Conservation (phyloP, 2,888 invertebrate genomes). For the Caenorhabditis sinica region DNA sequence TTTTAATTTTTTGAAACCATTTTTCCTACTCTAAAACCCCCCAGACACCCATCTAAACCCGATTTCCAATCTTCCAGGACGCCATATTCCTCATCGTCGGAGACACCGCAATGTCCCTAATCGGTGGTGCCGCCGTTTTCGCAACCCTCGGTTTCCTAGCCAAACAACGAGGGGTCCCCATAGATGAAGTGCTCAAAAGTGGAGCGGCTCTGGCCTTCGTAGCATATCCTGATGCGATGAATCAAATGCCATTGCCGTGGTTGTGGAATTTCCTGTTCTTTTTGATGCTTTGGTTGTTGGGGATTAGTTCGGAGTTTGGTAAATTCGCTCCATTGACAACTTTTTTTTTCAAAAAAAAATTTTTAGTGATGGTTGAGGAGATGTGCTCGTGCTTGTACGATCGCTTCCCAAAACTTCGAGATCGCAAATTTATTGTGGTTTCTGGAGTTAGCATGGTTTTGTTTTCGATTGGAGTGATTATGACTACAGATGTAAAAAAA, state of each 20-base stretch:
- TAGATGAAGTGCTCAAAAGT: constrained; percentile 66
- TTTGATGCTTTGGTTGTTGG: constrained; percentile 84
- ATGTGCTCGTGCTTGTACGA: constrained; percentile 47
- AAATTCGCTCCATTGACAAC: neutral
- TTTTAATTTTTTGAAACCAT: neutral
- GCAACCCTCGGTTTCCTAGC: constrained; percentile 76
- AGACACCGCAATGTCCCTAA: constrained; percentile 74
- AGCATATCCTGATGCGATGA: constrained; percentile 84
- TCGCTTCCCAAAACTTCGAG: constrained; percentile 16
- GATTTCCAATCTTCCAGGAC: constrained; percentile 62
- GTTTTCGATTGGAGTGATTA: constrained; percentile 20
- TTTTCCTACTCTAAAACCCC: too few species aligned
- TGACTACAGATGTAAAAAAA: constrained; percentile 33
- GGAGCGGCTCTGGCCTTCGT: constrained; percentile 84
- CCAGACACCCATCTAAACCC: too few species aligned
- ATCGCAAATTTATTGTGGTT: constrained; percentile 34
- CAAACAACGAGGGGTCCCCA: constrained; percentile 28
- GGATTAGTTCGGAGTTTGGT: constrained; percentile 76
- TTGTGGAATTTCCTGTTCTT: constrained; percentile 84
- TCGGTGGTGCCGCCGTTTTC: constrained; percentile 77
- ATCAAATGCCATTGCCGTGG: constrained; percentile 83
- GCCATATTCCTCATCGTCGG: constrained; percentile 76
- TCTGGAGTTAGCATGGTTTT: neutral
- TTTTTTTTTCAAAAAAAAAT: neutral
- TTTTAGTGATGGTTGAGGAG: constrained; percentile 49